Evolutionary conservation across 2,888 invertebrate genomes (phyloP), one percentile per base, ranked within the genome.

Genomic region (Pandemis corylana): DNA sequence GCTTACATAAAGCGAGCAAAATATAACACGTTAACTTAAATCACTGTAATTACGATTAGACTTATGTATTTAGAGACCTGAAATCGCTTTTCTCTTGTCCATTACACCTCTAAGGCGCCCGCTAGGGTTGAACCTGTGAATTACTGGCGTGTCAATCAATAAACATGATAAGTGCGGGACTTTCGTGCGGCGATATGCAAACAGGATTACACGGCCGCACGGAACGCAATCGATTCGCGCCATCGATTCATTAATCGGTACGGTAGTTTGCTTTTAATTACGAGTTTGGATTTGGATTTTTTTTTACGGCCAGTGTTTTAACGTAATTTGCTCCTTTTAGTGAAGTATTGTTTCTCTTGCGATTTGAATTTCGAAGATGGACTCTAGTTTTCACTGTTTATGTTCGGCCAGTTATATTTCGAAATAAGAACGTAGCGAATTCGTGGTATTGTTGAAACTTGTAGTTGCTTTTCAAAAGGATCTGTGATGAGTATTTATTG

Each of bases 101-200:
- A 82, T 83, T 76, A 59, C 7, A n/a, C 79, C 71, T 7, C 59
- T 51, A 72, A 79, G 81, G 81, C 83, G 83, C 80, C 83, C 82
- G 79, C 84, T 84, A 80, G 85, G 87, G 86, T 86, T 84, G 86
- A 85, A 89, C 85, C 87, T 87, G 86, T 92, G 92, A 94, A 90
- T 92, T 94, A 93, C 89, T 89, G 88, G 90, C 91, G 90, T 93
- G 94, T 94, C 94, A 94, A 94, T 94, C 94, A 94, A 94, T 94
- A 94, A 93, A 92, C 93, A 92, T 93, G 93, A 94, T 94, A 94
- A 93, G 93, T 93, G 92, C 90, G 86, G 87, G 89, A 89, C 89
- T 90, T 90, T 90, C 92, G 93, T 94, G 92, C 90, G 84, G 85
- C 89, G 93, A 92, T 93, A 94, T 93, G 93, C 93, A 93, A 94